phyloP scores from a whole-genome alignment of 2,113 vertebrate species.

The Arothron firmamentum region DNA sequence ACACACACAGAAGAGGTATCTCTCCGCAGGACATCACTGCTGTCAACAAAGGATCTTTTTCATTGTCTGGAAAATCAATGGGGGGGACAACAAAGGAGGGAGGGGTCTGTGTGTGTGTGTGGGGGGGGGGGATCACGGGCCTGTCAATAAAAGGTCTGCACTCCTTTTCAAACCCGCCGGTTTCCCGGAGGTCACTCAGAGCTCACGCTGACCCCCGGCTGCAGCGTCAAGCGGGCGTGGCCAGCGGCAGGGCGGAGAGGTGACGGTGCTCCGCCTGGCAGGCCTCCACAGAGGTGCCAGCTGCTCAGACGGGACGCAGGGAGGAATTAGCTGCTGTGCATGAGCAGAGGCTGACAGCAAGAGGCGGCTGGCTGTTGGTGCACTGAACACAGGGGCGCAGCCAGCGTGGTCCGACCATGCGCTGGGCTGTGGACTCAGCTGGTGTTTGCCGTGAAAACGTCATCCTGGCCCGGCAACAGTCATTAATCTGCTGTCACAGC shows the following conservation, averaged over 20 bases:
- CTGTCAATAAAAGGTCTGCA: constrained; percentile 67
- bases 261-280: not conserved
- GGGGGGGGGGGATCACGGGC: constrained; percentile 64
- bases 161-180: constrained; percentile 53
- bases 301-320: constrained; percentile 44
- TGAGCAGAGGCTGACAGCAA: constrained; percentile 21
- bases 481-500: no score
- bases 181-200: constrained; percentile 55
- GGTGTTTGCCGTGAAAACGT: no score
- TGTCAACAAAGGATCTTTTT: constrained; percentile 57
- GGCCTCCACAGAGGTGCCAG: constrained; percentile 31
- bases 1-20: constrained; percentile 21
- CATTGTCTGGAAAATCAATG: constrained; percentile 62
- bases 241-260: constrained; percentile 1
- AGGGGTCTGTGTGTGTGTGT: constrained; percentile 37
- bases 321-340: constrained; percentile 40
- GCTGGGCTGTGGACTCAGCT: no score
- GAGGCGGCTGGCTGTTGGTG: constrained; percentile 3
- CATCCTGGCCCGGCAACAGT: no score
- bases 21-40: constrained; percentile 49
- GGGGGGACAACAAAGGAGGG: constrained; percentile 46
- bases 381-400: not conserved
- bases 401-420: no score
- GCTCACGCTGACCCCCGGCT: constrained; percentile 49
- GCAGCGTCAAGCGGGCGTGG: constrained; percentile 54